Percentiles rank a stretch among this genome's conserved stretches.
phyloP scores from a whole-genome alignment of 64 coral and sea anemone species.

The Hydrozoanthus tunicans region DNA sequence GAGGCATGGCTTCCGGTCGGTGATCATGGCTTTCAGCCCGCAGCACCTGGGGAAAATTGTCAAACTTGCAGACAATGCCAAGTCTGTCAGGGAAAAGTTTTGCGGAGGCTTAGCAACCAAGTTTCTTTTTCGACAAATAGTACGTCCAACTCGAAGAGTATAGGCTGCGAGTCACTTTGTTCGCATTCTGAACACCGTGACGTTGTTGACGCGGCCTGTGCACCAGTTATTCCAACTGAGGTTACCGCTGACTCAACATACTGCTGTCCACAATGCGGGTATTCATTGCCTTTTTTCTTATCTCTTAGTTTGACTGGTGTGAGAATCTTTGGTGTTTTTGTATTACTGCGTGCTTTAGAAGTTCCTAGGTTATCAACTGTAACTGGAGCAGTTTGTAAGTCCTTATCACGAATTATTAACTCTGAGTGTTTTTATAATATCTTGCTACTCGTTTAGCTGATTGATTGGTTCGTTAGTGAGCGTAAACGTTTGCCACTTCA shows the following conservation, averaged over 20 bases:
- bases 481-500: too few relatives aligned
- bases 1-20: neutral
- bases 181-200: neutral
- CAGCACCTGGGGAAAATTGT: neutral
- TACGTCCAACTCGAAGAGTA: neutral
- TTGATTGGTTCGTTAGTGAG: too few relatives aligned
- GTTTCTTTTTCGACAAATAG: neutral
- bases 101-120: neutral
- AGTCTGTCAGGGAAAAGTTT: constrained; percentile 3
- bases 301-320: neutral
- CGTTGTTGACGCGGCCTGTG: neutral
- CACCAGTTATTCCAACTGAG: neutral
- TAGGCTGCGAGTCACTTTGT: neutral
- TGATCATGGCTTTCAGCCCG: neutral
- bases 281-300: neutral
- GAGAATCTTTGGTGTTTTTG: too few relatives aligned
- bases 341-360: neutral
- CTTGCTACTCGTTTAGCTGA: too few relatives aligned
- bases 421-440: too few relatives aligned
- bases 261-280: constrained; percentile 51
- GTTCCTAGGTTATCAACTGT: neutral
- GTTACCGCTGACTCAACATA: neutral
- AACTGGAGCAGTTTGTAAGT: too few relatives aligned
- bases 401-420: too few relatives aligned
- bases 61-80: neutral